Percentiles rank a stretch among this genome's conserved stretches.
phyloP scores from a whole-genome alignment of 1,140 invertebrate species.

The Tetragnatha versicolor region DNA sequence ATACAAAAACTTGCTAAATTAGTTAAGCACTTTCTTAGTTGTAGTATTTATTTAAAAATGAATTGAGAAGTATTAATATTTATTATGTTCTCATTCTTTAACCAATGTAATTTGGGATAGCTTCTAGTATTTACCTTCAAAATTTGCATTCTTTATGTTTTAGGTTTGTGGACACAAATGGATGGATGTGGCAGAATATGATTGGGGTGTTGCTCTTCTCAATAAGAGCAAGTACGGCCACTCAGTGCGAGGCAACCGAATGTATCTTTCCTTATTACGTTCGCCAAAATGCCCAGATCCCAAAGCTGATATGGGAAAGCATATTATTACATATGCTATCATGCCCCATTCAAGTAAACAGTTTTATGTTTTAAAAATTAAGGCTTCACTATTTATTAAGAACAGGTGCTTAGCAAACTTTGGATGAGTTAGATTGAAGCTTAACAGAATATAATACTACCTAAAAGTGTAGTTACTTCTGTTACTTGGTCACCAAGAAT shows the following conservation, averaged over 20 bases:
- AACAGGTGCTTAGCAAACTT: neutral
- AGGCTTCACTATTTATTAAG: neutral
- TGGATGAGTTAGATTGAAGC: too few relatives aligned
- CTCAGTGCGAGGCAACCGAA: constrained; percentile 64
- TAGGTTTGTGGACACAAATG: constrained; percentile 68
- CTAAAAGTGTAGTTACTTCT: too few relatives aligned
- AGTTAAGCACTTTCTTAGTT: neutral
- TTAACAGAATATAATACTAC: too few relatives aligned
- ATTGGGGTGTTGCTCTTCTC: constrained; percentile 68
- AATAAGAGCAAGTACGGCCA: constrained; percentile 70
- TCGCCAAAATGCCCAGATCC: constrained; percentile 68
- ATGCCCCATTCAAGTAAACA: constrained; percentile 67
- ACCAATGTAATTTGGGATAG: neutral
- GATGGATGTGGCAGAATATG: constrained; percentile 68
- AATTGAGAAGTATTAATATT: neutral
- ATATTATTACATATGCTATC: constrained; percentile 67
- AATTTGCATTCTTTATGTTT: neutral
- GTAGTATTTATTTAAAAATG: too few relatives aligned
- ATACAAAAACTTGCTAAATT: neutral
- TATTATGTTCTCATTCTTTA: neutral
- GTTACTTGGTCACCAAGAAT: too few relatives aligned
- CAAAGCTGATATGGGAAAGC: constrained; percentile 67
- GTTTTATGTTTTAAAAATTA: neutral
- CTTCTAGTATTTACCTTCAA: too few relatives aligned
- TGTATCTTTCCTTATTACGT: constrained; percentile 66